Conservation (phyloP, 2,113 vertebrate genomes). For the Mystacornis crossleyi region DNA sequence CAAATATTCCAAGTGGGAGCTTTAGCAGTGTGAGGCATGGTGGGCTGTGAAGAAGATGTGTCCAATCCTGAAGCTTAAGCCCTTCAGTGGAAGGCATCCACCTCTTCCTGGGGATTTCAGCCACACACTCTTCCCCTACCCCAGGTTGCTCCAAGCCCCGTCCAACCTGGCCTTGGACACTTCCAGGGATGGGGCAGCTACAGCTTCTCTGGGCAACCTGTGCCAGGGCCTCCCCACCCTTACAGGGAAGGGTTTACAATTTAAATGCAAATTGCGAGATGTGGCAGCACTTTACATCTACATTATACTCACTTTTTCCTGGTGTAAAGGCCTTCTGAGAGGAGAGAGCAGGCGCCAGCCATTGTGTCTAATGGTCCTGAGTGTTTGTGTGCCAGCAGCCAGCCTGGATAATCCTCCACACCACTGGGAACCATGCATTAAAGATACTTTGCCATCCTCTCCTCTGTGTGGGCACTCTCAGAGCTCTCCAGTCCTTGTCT, state of each 20-base stretch:
- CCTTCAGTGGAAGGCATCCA: neutral
- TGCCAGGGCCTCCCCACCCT: neutral
- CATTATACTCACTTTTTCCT: neutral
- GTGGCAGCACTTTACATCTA: neutral
- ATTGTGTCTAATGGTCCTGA: neutral
- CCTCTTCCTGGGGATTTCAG: neutral
- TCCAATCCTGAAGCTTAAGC: neutral
- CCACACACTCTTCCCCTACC: rapidly evolving
- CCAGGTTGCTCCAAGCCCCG: rapidly evolving
- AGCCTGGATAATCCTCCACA: neutral
- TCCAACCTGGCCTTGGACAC: neutral
- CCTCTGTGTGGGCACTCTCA: neutral
- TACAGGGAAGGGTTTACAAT: rapidly evolving
- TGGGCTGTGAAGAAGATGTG: neutral
- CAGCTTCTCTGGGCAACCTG: neutral
- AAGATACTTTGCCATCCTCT: neutral
- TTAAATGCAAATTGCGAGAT: neutral
- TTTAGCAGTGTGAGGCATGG: rapidly evolving
- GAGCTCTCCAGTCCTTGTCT: conserved; percentile 45
- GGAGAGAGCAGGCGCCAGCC: neutral
- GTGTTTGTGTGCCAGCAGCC: neutral
- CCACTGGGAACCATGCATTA: neutral
- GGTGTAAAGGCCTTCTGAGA: neutral
- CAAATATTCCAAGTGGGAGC: neutral
- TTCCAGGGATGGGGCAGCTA: neutral